Evolutionary conservation across 2,888 invertebrate species (phyloP).

Genomic region (Zaprionus obscuricornis): DNA sequence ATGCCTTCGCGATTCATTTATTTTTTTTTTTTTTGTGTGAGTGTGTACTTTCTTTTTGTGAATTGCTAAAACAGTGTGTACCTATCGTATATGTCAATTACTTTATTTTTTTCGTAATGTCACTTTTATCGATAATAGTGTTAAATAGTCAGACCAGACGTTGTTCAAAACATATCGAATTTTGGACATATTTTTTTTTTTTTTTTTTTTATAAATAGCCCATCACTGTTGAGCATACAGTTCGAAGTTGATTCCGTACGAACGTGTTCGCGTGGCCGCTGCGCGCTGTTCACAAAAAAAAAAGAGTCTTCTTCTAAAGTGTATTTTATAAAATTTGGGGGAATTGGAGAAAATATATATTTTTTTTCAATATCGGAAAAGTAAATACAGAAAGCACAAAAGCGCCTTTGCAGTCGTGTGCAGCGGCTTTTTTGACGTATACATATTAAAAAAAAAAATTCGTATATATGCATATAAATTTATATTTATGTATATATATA

Average conservation of each 20-base stretch:
- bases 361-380: constrained; percentile 39
- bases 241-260: constrained; percentile 56
- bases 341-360: constrained; percentile 54
- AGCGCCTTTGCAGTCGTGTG: constrained; percentile 28
- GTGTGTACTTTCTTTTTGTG: constrained; percentile 19
- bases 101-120: too few relatives aligned
- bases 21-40: constrained; percentile 6
- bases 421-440: constrained; percentile 11
- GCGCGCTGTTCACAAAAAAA: constrained; percentile 52
- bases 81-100: too few relatives aligned
- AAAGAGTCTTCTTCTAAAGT: constrained; percentile 75
- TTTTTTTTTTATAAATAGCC: too few relatives aligned
- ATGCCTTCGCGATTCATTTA: too few relatives aligned
- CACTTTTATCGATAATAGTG: constrained; percentile 41
- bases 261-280: constrained; percentile 66
- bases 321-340: constrained; percentile 65
- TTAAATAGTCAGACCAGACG: too few relatives aligned
- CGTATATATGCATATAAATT: too few relatives aligned
- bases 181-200: too few relatives aligned
- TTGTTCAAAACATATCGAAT: constrained; percentile 35
- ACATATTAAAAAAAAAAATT: constrained; percentile 9
- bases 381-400: constrained; percentile 23
- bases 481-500: too few relatives aligned
- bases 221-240: constrained; percentile 54
- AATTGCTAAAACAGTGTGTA: constrained; percentile 40